Evolutionary conservation across 2,113 vertebrate genomes (phyloP), one percentile per base, ranked within the genome.

Genomic region (Istiophorus platypterus): DNA sequence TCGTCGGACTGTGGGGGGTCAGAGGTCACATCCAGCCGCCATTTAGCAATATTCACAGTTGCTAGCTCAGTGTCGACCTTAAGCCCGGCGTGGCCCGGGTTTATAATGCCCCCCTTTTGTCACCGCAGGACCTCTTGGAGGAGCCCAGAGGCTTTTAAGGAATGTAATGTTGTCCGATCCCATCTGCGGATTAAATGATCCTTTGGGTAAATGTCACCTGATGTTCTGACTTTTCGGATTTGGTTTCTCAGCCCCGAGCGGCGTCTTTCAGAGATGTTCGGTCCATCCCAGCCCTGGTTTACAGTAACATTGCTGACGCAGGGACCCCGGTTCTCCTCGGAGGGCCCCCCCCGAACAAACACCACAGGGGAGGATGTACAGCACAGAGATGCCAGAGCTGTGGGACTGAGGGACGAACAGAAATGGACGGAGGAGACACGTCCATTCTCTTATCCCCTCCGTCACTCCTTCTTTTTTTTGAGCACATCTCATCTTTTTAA

Each of bases 381-480:
- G 2, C 51, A 72, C 72, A 29, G 0, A 70, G 85, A 78, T 69
- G 49, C 85, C 79, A 52, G 12, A 57, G 49, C 61, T 22, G 17
- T 66, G 45, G 24, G 17, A 71, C 6, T 54, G 12, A 78, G 34
- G 59, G 42, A 26, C 71, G 24, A 67, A 80, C 39, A 63, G n/a
- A n/a, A n/a, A n/a, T n/a, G n/a, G n/a, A n/a, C n/a, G n/a, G n/a
- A n/a, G n/a, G n/a, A n/a, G n/a, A n/a, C n/a, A n/a, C n/a, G n/a
- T n/a, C n/a, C n/a, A n/a, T 24, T n/a, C 20, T 31, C 37, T 62
- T 24, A 52, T 45, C 56, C 42, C 3, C 22, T 51, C 45, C 17
- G 24, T 49, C 20, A 12, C 27, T n/a, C 20, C 8, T 6, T 26
- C 13, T 7, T 45, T 29, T 29, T 18, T 29, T 73, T 7, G 6